These are phyloP conservation scores for Scylla paramamosain DNA, from an alignment of 1,140 invertebrate genomes.

Conservation along the genomic window DNA sequence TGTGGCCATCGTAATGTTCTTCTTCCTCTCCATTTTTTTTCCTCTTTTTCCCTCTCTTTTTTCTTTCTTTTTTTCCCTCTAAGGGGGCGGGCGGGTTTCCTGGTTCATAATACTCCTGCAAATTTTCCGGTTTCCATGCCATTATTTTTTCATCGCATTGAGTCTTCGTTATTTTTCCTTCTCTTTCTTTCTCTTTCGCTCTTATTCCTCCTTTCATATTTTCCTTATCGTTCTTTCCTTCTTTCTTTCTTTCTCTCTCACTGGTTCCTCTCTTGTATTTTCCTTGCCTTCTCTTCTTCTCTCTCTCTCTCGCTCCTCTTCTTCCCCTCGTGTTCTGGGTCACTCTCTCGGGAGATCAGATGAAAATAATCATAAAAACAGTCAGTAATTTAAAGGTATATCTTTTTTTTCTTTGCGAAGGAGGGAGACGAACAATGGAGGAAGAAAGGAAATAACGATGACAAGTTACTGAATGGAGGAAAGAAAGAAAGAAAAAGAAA, in stretches of 20 bases:
- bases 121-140: too few relatives aligned
- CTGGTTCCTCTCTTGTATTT: too few relatives aligned
- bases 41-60: too few relatives aligned
- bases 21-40: neutral
- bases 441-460: neutral
- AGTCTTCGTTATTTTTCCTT: neutral
- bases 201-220: too few relatives aligned
- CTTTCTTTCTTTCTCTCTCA: too few relatives aligned
- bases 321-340: neutral
- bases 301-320: neutral
- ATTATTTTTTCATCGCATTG: neutral
- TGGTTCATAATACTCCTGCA: too few relatives aligned
- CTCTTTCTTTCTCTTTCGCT: too few relatives aligned
- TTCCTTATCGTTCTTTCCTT: too few relatives aligned
- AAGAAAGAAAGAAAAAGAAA: neutral
- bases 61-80: too few relatives aligned
- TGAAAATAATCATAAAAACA: neutral
- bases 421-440: neutral
- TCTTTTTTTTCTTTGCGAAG: neutral
- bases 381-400: neutral
- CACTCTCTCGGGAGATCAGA: neutral
- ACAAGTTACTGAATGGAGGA: neutral
- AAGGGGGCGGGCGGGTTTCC: too few relatives aligned
- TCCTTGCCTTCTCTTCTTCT: too few relatives aligned
- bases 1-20: neutral